Evolutionary conservation across 2,797 vertebrate species (phyloP), one percentile per base, ranked within the genome.

Genomic region (Nasua narica): DNA sequence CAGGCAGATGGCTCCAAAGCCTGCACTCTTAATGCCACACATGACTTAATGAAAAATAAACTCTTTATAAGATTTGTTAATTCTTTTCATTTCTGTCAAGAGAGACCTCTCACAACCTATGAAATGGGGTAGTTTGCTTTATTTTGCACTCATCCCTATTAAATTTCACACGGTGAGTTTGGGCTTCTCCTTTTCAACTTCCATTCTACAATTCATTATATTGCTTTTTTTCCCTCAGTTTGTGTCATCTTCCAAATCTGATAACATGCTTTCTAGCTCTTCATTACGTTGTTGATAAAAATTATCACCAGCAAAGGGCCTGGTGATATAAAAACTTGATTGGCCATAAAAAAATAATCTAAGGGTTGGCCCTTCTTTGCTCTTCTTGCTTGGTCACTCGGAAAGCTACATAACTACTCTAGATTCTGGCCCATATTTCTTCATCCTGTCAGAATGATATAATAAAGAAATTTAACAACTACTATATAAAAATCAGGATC

Each of bases 31-130:
- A 76, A 56, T 89, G 78, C 43, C 43, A 90, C 18, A 95, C 56
- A 43, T 78, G 32, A 95, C 32, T 85, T 81, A 85, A 93, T 81
- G 72, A n/a, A 91, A 92, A 95, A 91, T 50, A 95, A 87, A 58
- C 19, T 78, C 19, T 46, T 23, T 65, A 43, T 48, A 8, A 70
- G 86, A 83, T 54, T 46, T 76, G 35, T 87, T 72, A 32, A 90
- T 90, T 85, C 21, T 94, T 35, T 74, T 92, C 19, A 46, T 72
- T 62, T 82, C 54, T 87, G 21, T 54, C 48, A 93, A 90, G 43
- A 15, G 32, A 87, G 16, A 94, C 37, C 12, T 82, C 93, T 87
- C 69, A 84, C 46, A 82, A 92, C n/a, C 48, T 50, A 11, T 58
- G 12, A 82, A 81, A 82, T 7, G 32, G 2, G 27, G 5, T 91